phyloP scores from a whole-genome alignment of 2,888 invertebrate species.

The Scaptomyza parva region DNA sequence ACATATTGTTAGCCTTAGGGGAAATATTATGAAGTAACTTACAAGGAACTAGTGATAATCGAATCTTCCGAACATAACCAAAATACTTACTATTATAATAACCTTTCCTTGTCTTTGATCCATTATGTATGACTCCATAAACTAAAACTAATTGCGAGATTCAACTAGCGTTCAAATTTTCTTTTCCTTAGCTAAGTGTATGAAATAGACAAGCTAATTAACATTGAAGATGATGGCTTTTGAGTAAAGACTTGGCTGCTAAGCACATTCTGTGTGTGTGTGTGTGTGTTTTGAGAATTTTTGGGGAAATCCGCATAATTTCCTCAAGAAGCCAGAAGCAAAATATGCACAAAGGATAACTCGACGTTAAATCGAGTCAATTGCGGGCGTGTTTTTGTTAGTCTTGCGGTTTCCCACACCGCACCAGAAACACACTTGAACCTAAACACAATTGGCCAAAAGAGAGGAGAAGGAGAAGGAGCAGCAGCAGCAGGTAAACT shows the following conservation, averaged over 20 bases:
- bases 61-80: too few relatives aligned
- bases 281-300: slow-evolving; percentile 13
- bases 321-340: slow-evolving; percentile 43
- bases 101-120: too few relatives aligned
- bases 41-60: background rate
- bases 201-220: slow-evolving; percentile 52
- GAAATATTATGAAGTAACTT: background rate
- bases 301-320: slow-evolving; percentile 74
- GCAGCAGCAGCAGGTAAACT: slow-evolving; percentile 39
- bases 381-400: slow-evolving; percentile 70
- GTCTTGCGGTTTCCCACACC: slow-evolving; percentile 60
- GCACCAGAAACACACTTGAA: background rate
- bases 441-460: slow-evolving; percentile 45
- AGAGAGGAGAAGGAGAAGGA: slow-evolving; percentile 23
- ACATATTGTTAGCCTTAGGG: too few relatives aligned
- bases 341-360: slow-evolving; percentile 39
- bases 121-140: too few relatives aligned
- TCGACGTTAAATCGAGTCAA: slow-evolving; percentile 62
- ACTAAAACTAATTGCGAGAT: too few relatives aligned
- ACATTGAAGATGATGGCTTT: slow-evolving; percentile 44
- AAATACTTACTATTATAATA: background rate
- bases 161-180: background rate
- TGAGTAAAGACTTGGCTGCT: background rate
- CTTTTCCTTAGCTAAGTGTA: slow-evolving; percentile 21
- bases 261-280: slow-evolving; percentile 33